A percentile compares a stretch with the other conserved stretches of the same genome.
These are phyloP conservation scores for Esox niger DNA, from an alignment of 2,113 vertebrate genomes.

Conservation along the genomic window DNA sequence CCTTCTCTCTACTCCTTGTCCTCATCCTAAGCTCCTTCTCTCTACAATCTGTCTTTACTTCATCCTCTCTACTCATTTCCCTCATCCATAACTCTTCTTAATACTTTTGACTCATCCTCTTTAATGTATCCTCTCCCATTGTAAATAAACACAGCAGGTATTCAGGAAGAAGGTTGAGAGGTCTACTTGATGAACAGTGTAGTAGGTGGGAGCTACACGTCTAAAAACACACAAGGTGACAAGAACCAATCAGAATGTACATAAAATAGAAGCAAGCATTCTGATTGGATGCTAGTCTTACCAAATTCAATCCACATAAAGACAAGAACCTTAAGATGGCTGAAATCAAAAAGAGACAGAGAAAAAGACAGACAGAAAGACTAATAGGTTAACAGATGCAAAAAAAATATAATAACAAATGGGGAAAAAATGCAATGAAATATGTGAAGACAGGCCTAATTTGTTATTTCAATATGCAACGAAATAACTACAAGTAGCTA, in stretches of 20 bases:
- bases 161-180: background rate
- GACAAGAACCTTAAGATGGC: constrained; percentile 53
- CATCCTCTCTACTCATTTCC: too few relatives aligned
- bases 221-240: constrained; percentile 27
- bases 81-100: too few relatives aligned
- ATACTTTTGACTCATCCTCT: too few relatives aligned
- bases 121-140: too few relatives aligned
- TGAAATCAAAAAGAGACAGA: constrained; percentile 59
- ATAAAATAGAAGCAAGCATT: constrained; percentile 16
- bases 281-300: constrained; percentile 60
- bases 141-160: background rate
- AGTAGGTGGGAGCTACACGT: constrained; percentile 18
- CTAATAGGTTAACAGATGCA: constrained; percentile 42
- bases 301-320: constrained; percentile 63
- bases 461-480: too few relatives aligned
- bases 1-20: too few relatives aligned
- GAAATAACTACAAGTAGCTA: too few relatives aligned
- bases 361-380: constrained; percentile 49
- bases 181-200: constrained; percentile 20
- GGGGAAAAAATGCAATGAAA: constrained; percentile 41
- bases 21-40: too few relatives aligned
- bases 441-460: too few relatives aligned
- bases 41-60: too few relatives aligned
- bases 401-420: constrained; percentile 56
- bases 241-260: constrained; percentile 53